A percentile compares a stretch with the other conserved stretches of the same genome.
These are phyloP conservation scores for Nephrocerus scutellatus DNA, from an alignment of 2,888 invertebrate genomes.

Conservation along the genomic window DNA sequence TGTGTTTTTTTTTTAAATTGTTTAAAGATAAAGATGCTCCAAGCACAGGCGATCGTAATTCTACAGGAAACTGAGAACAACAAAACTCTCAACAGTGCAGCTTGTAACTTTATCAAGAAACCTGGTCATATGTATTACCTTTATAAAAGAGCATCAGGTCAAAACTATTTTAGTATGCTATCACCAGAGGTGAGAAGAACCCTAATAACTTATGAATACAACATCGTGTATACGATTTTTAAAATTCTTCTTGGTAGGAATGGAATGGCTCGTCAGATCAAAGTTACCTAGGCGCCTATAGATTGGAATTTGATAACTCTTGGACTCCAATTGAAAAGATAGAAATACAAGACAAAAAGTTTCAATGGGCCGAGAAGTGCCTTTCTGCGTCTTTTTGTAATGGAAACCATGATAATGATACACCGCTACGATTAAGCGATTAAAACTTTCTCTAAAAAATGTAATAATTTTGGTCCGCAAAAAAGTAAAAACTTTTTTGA, in stretches of 20 bases:
- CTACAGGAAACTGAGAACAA: constrained; percentile 55
- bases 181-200: constrained; percentile 56
- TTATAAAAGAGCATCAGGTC: constrained; percentile 58
- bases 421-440: too few species aligned
- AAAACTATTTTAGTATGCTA: constrained; percentile 66
- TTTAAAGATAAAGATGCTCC: constrained; percentile 55
- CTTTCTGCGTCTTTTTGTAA: too few species aligned
- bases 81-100: constrained; percentile 57
- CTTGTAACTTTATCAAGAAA: constrained; percentile 68
- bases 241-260: constrained; percentile 50
- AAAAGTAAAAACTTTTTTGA: too few species aligned
- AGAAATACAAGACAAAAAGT: constrained; percentile 38
- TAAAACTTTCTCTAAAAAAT: too few species aligned
- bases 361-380: constrained; percentile 33
- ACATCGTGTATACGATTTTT: constrained; percentile 20
- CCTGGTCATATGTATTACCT: constrained; percentile 67
- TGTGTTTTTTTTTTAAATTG: not conserved
- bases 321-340: constrained; percentile 59
- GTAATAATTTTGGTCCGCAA: too few species aligned
- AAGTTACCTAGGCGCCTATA: constrained; percentile 58
- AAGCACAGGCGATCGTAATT: constrained; percentile 57
- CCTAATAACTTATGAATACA: not conserved
- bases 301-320: constrained; percentile 61
- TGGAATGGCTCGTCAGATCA: constrained; percentile 60
- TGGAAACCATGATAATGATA: too few species aligned